Evolutionary conservation across 2,113 vertebrate genomes (phyloP).

Genomic region (Rhipidura dahli): DNA sequence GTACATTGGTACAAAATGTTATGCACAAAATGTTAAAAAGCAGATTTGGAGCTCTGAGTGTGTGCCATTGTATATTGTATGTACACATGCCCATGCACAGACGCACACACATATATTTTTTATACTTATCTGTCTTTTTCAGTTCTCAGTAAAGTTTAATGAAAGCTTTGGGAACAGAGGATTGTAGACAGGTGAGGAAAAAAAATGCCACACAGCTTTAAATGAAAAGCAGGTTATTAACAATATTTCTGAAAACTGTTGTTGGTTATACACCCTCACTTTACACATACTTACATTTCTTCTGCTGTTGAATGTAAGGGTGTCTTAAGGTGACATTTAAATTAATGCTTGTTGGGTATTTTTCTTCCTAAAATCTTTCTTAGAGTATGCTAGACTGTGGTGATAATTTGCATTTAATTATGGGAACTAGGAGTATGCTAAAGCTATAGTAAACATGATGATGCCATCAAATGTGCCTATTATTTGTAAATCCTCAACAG

Average conservation of each 20-base stretch:
- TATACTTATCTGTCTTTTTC: background rate
- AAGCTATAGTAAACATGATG: background rate
- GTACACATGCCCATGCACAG: accelerated
- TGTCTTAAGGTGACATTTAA: background rate
- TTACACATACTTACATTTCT: background rate
- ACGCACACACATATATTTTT: accelerated
- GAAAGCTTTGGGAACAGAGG: background rate
- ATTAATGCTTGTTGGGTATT: background rate
- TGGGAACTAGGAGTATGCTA: background rate
- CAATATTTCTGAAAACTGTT: background rate
- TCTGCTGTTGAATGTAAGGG: background rate
- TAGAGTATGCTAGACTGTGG: background rate
- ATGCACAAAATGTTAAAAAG: background rate
- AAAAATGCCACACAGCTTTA: background rate
- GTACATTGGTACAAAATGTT: accelerated
- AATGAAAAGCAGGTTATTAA: background rate
- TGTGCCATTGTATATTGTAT: no score
- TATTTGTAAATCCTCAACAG: background rate
- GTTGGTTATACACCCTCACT: background rate
- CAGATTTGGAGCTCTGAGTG: background rate
- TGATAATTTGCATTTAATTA: background rate
- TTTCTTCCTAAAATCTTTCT: background rate
- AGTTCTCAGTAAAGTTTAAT: background rate
- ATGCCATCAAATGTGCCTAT: background rate
- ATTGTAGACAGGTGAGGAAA: background rate